A percentile compares a stretch with the other conserved stretches of the same genome.
Conservation (phyloP, 2,797 vertebrate genomes). For the Syndactyla subalaris region DNA sequence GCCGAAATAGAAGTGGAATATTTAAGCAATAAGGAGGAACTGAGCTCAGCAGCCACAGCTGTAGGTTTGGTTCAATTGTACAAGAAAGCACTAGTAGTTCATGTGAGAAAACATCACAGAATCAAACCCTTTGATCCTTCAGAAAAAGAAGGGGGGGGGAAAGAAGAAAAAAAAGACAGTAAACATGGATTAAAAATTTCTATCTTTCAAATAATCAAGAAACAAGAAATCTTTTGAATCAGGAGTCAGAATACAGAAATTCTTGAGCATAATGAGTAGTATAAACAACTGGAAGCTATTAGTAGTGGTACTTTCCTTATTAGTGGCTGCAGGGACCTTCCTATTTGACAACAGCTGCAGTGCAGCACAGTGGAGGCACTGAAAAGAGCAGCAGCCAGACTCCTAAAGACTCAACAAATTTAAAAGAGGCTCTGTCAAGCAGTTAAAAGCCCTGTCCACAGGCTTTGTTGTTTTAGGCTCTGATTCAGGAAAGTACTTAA, state of each 20-base stretch:
- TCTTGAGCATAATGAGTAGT: not conserved
- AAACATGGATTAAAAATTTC: not conserved
- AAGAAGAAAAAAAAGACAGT: not conserved
- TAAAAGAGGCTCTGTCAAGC: slow-evolving; percentile 9
- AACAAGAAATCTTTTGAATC: not conserved
- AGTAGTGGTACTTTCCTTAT: not conserved
- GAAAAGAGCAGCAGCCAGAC: slow-evolving; percentile 25
- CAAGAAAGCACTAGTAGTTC: not conserved
- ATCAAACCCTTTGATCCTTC: not conserved
- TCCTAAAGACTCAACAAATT: slow-evolving; percentile 24
- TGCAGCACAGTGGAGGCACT: not conserved
- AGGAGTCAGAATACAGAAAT: not conserved
- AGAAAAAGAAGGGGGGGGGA: fast-evolving
- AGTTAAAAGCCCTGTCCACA: not conserved
- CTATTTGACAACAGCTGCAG: not conserved
- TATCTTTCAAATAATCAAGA: not conserved
- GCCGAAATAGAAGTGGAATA: not conserved
- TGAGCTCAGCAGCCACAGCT: not conserved
- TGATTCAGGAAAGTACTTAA: slow-evolving; percentile 48
- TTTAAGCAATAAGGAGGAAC: not conserved
- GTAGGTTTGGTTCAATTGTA: not conserved
- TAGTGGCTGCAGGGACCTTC: not conserved
- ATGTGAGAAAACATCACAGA: not conserved
- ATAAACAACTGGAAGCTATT: not conserved
- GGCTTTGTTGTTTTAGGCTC: slow-evolving; percentile 41